Conservation (phyloP, 1,140 invertebrate species). For the Drosophila bocki region DNA sequence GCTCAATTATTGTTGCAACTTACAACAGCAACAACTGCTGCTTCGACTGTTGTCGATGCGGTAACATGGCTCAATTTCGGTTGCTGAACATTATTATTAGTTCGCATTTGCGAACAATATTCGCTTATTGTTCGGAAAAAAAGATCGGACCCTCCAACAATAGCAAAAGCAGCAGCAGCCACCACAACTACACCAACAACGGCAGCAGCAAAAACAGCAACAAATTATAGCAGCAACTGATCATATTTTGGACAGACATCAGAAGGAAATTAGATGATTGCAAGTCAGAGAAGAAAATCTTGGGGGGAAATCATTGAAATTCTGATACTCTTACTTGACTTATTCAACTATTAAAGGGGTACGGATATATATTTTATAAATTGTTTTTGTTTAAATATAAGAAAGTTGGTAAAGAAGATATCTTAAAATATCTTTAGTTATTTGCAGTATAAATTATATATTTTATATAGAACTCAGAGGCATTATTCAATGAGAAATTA, state of each 20-base stretch:
- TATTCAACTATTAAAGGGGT: too few species aligned
- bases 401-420: too few species aligned
- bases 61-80: conserved; percentile 77
- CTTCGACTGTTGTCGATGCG: conserved; percentile 59
- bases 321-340: conserved; percentile 19
- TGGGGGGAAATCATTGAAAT: not conserved
- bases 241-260: conserved; percentile 60
- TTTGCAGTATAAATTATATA: too few species aligned
- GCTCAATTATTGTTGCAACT: conserved; percentile 64
- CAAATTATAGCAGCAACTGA: conserved; percentile 58
- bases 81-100: conserved; percentile 79
- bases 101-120: conserved; percentile 72
- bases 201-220: conserved; percentile 10
- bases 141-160: conserved; percentile 42
- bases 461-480: too few species aligned
- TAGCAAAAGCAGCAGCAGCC: conserved; percentile 9
- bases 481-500: not conserved
- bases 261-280: conserved; percentile 43
- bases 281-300: conserved; percentile 19
- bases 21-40: conserved; percentile 34
- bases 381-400: too few species aligned
- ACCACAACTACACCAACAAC: conserved; percentile 11
- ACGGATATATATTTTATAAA: not conserved
- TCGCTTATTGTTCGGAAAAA: conserved; percentile 53
- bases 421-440: too few species aligned